phyloP scores from a whole-genome alignment of 2,797 vertebrate species.

The Calcarius lapponicus region DNA sequence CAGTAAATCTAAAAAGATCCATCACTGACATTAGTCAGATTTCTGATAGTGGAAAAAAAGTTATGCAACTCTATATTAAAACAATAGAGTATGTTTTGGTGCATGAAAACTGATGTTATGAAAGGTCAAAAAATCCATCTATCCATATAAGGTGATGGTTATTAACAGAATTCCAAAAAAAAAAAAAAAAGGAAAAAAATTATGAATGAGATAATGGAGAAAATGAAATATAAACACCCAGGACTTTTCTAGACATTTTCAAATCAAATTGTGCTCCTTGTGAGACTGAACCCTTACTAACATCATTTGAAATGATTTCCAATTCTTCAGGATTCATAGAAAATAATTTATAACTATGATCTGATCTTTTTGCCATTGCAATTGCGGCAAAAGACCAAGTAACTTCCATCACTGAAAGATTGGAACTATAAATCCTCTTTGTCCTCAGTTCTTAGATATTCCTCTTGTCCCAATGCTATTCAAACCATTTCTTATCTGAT shows the following conservation, averaged over 20 bases:
- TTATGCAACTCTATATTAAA: not conserved
- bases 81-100: not conserved
- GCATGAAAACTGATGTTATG: not conserved
- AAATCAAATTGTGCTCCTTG: not conserved
- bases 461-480: not conserved
- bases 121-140: not conserved
- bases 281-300: not conserved
- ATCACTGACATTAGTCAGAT: not conserved
- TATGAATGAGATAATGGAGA: not conserved
- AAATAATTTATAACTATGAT: not conserved
- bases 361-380: not conserved
- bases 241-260: too few species aligned
- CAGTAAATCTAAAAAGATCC: not conserved
- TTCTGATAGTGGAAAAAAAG: not conserved
- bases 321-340: not conserved
- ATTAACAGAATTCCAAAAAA: not conserved
- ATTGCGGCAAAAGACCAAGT: not conserved
- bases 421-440: not conserved
- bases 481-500: not conserved
- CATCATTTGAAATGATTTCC: not conserved
- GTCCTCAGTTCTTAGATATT: not conserved
- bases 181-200: accelerated
- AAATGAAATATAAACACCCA: not conserved
- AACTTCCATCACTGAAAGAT: not conserved
- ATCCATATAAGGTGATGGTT: not conserved